Evolutionary conservation across 2,888 invertebrate genomes (phyloP).

Genomic region (Protophormia terraenovae): DNA sequence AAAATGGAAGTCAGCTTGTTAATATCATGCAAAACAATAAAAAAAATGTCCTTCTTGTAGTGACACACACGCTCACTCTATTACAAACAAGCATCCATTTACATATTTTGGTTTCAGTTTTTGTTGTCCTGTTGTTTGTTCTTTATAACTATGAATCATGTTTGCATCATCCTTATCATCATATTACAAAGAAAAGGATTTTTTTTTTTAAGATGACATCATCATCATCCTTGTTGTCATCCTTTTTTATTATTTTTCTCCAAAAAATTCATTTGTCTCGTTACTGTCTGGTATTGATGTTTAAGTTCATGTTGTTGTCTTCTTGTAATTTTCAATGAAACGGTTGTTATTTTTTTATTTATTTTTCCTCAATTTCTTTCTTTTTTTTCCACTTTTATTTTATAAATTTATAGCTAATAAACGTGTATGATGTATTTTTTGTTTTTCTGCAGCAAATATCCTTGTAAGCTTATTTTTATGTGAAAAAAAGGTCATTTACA

Average conservation of each 20-base stretch:
- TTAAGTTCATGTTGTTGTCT: neutral
- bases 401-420: conserved; percentile 41
- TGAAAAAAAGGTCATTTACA: conserved; percentile 43
- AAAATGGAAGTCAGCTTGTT: neutral
- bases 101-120: neutral
- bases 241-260: too few species aligned
- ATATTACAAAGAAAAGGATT: neutral
- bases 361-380: conserved; percentile 4
- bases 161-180: neutral
- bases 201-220: conserved; percentile 40
- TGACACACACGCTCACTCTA: neutral
- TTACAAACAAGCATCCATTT: too few species aligned
- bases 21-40: neutral
- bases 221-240: neutral
- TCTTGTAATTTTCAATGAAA: neutral
- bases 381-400: neutral
- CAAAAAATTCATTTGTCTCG: conserved; percentile 37
- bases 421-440: conserved; percentile 26
- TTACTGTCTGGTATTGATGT: conserved; percentile 56
- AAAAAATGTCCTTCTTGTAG: conserved; percentile 20
- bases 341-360: neutral
- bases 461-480: conserved; percentile 36
- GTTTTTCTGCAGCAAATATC: conserved; percentile 1
- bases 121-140: neutral
- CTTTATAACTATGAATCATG: conserved; percentile 19